These are phyloP conservation scores for Oxyteleia sp. DNA, from an alignment of 2,888 invertebrate genomes.

Conservation along the genomic window DNA sequence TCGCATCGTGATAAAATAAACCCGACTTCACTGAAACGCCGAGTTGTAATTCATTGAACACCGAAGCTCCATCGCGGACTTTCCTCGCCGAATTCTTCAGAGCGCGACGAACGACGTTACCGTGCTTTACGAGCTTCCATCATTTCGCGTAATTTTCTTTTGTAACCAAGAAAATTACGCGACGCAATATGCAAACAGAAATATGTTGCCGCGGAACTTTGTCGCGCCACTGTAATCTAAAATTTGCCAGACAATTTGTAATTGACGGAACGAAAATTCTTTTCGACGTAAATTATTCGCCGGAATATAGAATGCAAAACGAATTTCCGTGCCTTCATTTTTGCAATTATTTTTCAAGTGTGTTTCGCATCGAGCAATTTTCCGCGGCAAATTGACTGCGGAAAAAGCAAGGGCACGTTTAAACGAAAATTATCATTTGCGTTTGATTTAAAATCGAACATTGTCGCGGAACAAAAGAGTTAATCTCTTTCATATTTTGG, in stretches of 20 bases:
- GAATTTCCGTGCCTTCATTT: constrained; percentile 10
- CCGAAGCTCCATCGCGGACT: not conserved
- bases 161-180: constrained; percentile 40
- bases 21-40: not conserved
- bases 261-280: constrained; percentile 24
- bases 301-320: constrained; percentile 13
- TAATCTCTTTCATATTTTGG: constrained; percentile 19
- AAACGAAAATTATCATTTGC: constrained; percentile 10
- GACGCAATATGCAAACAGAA: constrained; percentile 22
- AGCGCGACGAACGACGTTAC: constrained; percentile 21
- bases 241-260: constrained; percentile 34
- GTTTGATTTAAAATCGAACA: constrained; percentile 22
- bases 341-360: constrained; percentile 27
- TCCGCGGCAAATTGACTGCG: constrained; percentile 34
- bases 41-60: constrained; percentile 16
- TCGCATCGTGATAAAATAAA: too few relatives aligned
- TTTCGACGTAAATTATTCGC: constrained; percentile 10
- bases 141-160: constrained; percentile 44
- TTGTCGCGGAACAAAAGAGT: constrained; percentile 25
- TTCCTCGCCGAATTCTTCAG: constrained; percentile 19
- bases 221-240: constrained; percentile 27
- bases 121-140: constrained; percentile 10
- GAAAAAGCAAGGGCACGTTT: constrained; percentile 21
- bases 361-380: constrained; percentile 10
- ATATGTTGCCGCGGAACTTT: constrained; percentile 35